These are phyloP conservation scores for Falcaria lacertinaria DNA, from an alignment of 2,888 invertebrate genomes.

Conservation along the genomic window DNA sequence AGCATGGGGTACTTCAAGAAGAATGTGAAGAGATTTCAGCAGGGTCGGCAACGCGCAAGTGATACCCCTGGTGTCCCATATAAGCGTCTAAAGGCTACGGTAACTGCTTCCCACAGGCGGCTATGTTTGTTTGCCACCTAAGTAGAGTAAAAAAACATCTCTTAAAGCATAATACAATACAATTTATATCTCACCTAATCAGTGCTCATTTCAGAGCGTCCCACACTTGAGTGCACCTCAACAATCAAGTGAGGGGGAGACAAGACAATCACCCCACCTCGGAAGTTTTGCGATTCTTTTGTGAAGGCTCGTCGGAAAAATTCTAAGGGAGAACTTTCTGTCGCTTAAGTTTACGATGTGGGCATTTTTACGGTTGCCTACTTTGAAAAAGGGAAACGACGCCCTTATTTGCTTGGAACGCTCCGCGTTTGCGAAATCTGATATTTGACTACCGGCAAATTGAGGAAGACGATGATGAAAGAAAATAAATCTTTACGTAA, in stretches of 20 bases:
- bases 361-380: conserved; percentile 1
- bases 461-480: no score
- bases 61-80: no score
- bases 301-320: conserved; percentile 21
- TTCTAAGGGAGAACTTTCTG: conserved; percentile 15
- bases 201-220: conserved; percentile 3
- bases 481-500: no score
- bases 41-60: no score
- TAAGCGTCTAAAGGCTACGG: no score
- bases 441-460: neutral
- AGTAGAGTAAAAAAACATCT: conserved; percentile 5
- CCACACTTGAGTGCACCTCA: conserved; percentile 11
- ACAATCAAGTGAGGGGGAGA: conserved; percentile 10
- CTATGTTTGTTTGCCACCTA: no score
- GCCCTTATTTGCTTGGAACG: neutral
- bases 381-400: neutral
- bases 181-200: conserved; percentile 3
- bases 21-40: no score
- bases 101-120: no score
- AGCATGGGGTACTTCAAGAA: no score
- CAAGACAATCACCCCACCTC: conserved; percentile 8
- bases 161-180: conserved; percentile 1
- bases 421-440: neutral
- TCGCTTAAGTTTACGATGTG: conserved; percentile 18
- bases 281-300: conserved; percentile 13